Base-by-base conservation (phyloP, 2,888 invertebrate genomes). In the Philereme vetulata region DNA sequence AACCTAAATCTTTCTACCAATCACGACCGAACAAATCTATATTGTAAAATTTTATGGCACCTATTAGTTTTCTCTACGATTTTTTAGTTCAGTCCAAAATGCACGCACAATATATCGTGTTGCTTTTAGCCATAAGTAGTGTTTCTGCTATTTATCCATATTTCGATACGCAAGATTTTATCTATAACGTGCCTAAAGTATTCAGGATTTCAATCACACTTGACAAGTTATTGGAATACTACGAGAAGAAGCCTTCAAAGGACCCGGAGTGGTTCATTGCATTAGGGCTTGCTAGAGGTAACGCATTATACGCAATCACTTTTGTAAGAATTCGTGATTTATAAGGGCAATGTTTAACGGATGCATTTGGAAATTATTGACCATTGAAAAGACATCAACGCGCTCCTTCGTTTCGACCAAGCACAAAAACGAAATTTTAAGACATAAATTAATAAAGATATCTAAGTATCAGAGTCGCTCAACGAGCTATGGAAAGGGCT, bases 111-210 rank as follows among this genome's bases (percentile, higher is more conserved):
- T 76, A 78, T 65, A 76, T 84, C 74, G 82, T 74, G 56, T 72
- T 84, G 66, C 71, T 87, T 48, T 68, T 71, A 8, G 64, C 71
- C 42, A 51, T 82, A 9, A 61, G 76, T 4, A 63, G 72, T 34
- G 71, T 68, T 56, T 62, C 68, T n/a, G 79, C 81, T 40, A 90
- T 91, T 58, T 92, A 92, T 65, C 91, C 92, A 3, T 92, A 90
- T 62, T 92, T 91, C 60, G 92, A 92, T 63, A 92, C 92, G 1
- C 91, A 92, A 68, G 92, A 91, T 61, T 91, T 91, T 63, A 91
- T 92, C 43, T 92, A 92, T 59, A 92, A 92, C 76, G 81, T 92
- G n/a, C 91, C 92, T 0, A 91, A 92, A 74, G 92, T 90, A 11
- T 92, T 82, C 57, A 80, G 92, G 66, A 82, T 92, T 66, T 88